These are phyloP conservation scores for Urophycis tenuis DNA, from an alignment of 2,797 vertebrate species.

Conservation along the genomic window DNA sequence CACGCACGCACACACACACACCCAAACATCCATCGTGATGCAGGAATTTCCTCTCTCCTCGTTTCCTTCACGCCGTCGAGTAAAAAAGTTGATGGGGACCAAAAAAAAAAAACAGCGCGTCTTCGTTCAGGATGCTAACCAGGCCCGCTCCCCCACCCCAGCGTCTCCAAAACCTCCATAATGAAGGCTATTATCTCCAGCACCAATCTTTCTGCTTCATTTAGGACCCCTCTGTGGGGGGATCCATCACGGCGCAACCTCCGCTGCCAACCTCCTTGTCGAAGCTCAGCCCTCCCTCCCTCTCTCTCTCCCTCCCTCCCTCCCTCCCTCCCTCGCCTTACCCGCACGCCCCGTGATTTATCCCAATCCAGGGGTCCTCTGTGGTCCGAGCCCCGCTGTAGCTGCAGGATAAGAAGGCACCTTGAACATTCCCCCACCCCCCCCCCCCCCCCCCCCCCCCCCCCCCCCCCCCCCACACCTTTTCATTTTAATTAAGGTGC, in stretches of 20 bases:
- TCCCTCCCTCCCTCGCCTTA: background rate
- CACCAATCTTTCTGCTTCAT: constrained; percentile 72
- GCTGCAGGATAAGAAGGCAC: constrained; percentile 52
- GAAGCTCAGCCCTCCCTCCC: background rate
- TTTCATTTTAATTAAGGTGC: constrained; percentile 68
- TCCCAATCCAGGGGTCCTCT: constrained; percentile 49
- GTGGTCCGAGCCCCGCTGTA: constrained; percentile 38
- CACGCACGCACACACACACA: background rate
- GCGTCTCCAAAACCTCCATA: constrained; percentile 54
- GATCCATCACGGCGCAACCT: constrained; percentile 57
- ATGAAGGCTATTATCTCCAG: constrained; percentile 70
- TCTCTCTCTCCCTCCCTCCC: too few species aligned
- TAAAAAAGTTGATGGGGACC: constrained; percentile 6
- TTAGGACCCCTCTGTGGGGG: constrained; percentile 59
- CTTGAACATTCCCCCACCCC: constrained; percentile 42
- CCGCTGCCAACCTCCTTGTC: background rate
- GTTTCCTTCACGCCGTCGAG: constrained; percentile 23
- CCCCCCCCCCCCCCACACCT: background rate
- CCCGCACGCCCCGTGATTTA: constrained; percentile 52
- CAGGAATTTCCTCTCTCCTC: background rate
- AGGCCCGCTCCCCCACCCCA: background rate
- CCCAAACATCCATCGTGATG: background rate
- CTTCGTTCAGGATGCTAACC: constrained; percentile 29
- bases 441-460: too few species aligned
- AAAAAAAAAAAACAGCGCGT: constrained; percentile 38